These are phyloP conservation scores for Bubalus kerabau DNA, from an alignment of 2,113 vertebrate genomes.

Conservation along the genomic window DNA sequence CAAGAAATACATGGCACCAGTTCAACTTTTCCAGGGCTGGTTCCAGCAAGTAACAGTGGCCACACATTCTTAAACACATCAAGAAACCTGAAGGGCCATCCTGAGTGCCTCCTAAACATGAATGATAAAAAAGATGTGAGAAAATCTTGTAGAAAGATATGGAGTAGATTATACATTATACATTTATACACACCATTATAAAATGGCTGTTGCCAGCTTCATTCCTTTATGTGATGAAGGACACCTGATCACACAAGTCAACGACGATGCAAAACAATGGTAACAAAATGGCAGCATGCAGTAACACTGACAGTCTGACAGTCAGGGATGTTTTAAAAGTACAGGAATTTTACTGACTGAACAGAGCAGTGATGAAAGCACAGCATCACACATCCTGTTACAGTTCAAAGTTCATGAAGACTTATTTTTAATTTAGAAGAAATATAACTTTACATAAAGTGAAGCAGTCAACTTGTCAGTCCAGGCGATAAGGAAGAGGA, in stretches of 20 bases:
- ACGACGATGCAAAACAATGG: background rate
- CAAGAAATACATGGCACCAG: background rate
- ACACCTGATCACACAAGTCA: background rate
- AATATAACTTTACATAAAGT: conserved; percentile 4
- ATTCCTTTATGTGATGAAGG: background rate
- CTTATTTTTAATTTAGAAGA: conserved; percentile 27
- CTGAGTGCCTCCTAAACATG: background rate
- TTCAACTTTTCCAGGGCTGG: conserved; percentile 1
- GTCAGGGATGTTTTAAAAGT: background rate
- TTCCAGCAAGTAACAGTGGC: conserved; percentile 17
- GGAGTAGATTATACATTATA: background rate
- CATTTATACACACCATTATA: background rate
- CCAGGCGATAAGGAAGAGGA: background rate
- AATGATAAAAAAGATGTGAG: background rate
- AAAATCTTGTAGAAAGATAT: background rate
- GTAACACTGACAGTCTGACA: background rate
- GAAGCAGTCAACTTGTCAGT: background rate
- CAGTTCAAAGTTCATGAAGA: background rate
- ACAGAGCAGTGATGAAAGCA: background rate
- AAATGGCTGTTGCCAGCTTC: background rate
- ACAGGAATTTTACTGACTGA: background rate
- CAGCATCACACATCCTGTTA: background rate
- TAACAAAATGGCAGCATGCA: background rate
- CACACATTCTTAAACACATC: background rate
- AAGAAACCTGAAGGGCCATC: background rate